A percentile compares a stretch with the other conserved stretches of the same genome.
Evolutionary conservation across 2,797 vertebrate species (phyloP).

Genomic region (Gymnoscopelus braueri): DNA sequence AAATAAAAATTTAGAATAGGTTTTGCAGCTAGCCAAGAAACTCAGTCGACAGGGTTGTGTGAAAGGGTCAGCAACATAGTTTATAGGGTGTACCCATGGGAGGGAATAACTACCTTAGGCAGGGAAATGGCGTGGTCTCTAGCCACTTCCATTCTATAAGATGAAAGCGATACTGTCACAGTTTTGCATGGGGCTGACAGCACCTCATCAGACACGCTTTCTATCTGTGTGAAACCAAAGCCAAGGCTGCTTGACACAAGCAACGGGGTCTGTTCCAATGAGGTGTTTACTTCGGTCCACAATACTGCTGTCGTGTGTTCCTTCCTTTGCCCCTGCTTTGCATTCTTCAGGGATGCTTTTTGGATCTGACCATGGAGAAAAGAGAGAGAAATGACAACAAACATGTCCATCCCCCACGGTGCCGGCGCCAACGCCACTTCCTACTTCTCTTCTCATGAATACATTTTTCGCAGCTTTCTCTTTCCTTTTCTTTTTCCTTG

Average conservation of each 20-base stretch:
- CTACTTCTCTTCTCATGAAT: slow-evolving; percentile 47
- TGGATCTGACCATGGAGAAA: slow-evolving; percentile 34
- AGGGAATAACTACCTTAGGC: slow-evolving; percentile 7
- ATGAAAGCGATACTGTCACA: slow-evolving; percentile 12
- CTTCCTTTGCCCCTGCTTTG: slow-evolving; percentile 38
- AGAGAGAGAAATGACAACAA: slow-evolving; percentile 31
- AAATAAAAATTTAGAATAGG: too few relatives aligned
- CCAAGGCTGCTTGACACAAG: slow-evolving; percentile 38
- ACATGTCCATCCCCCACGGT: slow-evolving; percentile 32
- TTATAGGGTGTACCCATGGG: not conserved
- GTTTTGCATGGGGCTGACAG: not conserved
- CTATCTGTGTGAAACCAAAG: not conserved
- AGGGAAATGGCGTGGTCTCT: slow-evolving; percentile 19
- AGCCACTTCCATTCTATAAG: not conserved
- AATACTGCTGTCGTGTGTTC: slow-evolving; percentile 18
- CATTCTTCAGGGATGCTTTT: slow-evolving; percentile 50
- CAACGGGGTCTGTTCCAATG: slow-evolving; percentile 22
- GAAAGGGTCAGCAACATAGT: slow-evolving; percentile 31
- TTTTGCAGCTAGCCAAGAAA: slow-evolving; percentile 5
- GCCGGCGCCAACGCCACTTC: slow-evolving; percentile 1
- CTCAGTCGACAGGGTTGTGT: slow-evolving; percentile 15
- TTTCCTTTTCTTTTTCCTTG: slow-evolving; percentile 17
- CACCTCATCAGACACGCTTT: too few relatives aligned
- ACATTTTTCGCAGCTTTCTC: slow-evolving; percentile 33
- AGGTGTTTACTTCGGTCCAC: slow-evolving; percentile 40